Conservation (phyloP, 2,888 invertebrate species). For the Lepetodrilus schrolli region DNA sequence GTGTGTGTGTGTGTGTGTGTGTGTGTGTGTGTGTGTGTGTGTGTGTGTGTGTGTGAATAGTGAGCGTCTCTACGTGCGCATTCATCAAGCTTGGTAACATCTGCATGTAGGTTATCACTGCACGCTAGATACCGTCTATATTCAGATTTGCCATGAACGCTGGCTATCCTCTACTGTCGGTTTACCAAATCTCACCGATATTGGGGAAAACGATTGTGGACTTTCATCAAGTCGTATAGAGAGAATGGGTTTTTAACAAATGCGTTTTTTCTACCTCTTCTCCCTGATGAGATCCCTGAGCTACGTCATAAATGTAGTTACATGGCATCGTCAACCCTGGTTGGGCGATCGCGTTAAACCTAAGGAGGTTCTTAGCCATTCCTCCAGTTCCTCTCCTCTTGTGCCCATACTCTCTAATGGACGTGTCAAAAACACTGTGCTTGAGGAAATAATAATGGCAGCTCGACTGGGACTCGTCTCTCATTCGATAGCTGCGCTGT, state of each 20-base stretch:
- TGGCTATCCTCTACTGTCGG: no score
- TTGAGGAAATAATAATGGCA: background rate
- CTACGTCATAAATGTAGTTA: background rate
- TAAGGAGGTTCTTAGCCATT: no score
- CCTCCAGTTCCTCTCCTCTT: no score
- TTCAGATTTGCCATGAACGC: no score
- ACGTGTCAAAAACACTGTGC: slow-evolving; percentile 12
- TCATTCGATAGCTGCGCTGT: background rate
- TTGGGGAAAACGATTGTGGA: background rate
- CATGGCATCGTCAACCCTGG: background rate
- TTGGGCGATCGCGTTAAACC: background rate
- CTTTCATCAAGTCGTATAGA: background rate
- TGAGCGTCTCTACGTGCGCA: no score
- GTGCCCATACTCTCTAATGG: slow-evolving; percentile 18
- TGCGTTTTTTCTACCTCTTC: background rate
- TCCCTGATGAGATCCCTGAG: background rate
- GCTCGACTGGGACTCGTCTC: background rate
- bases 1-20: no score
- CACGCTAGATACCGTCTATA: no score
- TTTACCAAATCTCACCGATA: no score
- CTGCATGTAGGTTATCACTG: no score
- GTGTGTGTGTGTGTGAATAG: no score
- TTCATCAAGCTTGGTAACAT: no score
- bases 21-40: no score
- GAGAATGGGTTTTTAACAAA: slow-evolving; percentile 10